A percentile compares a stretch with the other conserved stretches of the same genome.
phyloP scores from a whole-genome alignment of 2,113 vertebrate genomes.

The Clarias gariepinus region DNA sequence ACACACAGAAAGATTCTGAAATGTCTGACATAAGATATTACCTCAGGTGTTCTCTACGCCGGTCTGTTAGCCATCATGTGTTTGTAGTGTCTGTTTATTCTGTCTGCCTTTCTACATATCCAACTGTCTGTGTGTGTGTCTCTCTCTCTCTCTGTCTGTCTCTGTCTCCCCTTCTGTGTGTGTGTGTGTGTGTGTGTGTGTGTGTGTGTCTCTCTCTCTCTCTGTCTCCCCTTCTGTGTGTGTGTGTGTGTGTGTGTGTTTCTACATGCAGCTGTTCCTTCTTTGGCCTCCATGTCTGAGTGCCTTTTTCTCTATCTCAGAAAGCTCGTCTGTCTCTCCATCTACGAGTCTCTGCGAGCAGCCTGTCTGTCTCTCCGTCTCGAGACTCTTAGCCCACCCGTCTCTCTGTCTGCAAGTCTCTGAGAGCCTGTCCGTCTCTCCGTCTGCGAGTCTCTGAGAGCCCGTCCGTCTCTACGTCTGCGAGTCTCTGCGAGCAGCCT shows the following conservation, averaged over 20 bases:
- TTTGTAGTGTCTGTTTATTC: not conserved
- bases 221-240: no score
- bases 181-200: not conserved
- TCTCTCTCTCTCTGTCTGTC: not conserved
- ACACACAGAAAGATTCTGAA: slow-evolving; percentile 41
- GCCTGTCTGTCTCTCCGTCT: not conserved
- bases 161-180: no score
- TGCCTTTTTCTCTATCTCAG: not conserved
- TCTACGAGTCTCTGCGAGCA: not conserved
- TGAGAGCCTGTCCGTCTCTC: not conserved
- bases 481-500: not conserved
- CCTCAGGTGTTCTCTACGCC: no score
- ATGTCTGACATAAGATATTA: slow-evolving; percentile 5
- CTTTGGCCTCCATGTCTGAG: not conserved
- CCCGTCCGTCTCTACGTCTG: not conserved
- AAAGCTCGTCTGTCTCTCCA: not conserved
- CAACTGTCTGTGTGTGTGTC: no score
- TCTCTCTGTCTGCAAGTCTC: not conserved
- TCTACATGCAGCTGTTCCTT: no score
- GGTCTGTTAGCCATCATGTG: not conserved
- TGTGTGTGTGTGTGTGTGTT: not conserved
- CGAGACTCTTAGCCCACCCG: not conserved
- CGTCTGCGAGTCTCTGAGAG: not conserved
- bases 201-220: not conserved
- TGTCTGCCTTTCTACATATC: not conserved